Evolutionary conservation across 92 coral and sea anemone species (phyloP), one percentile per base, ranked within the genome.

Genomic region (Parazoanthus swiftii): DNA sequence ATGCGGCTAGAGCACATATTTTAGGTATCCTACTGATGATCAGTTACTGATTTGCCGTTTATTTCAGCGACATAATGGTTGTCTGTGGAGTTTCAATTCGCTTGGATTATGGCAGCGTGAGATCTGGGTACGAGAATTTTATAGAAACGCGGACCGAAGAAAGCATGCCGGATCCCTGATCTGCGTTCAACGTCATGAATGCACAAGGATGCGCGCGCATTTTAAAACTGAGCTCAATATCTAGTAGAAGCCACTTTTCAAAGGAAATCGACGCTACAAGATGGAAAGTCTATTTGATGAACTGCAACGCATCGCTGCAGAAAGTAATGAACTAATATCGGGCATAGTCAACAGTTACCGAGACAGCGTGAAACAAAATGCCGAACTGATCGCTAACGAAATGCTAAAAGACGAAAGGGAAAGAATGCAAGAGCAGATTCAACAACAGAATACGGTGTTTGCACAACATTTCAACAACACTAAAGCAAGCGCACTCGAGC

Each of bases 381-480:
- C 87, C 37, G 79, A 84, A 75, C n/a, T 84, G 75, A 84, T 84
- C n/a, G 87, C 79, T 0, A 84, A 72, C 33, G 87, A 84, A 16
- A 33, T 84, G 50, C 33, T 84, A 13, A 84, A 84, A 29, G 79
- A 48, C 26, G 87, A 84, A 72, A 72, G 33, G 50, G 75, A 71
- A 20, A 72, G 43, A 84, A 48, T 84, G 48, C 68, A 84, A 21
- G 35, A 84, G 23, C 68, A 72, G 18, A 46, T 84, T 71, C 87
- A 84, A 18, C 43, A 44, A 4, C 58, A 67, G 35, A 71, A 72
- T 54, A 23, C 14, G n/a, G 79, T 46, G 42, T 84, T 84, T 33
- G 18, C 68, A 14, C 77, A 84, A 35, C 75, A 84, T 36, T 84
- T 84, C 50, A 73, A 71, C 43, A 84, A 84, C 51, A 84, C 87